phyloP scores from a whole-genome alignment of 1,140 invertebrate genomes.

The Tribolium castaneum region DNA sequence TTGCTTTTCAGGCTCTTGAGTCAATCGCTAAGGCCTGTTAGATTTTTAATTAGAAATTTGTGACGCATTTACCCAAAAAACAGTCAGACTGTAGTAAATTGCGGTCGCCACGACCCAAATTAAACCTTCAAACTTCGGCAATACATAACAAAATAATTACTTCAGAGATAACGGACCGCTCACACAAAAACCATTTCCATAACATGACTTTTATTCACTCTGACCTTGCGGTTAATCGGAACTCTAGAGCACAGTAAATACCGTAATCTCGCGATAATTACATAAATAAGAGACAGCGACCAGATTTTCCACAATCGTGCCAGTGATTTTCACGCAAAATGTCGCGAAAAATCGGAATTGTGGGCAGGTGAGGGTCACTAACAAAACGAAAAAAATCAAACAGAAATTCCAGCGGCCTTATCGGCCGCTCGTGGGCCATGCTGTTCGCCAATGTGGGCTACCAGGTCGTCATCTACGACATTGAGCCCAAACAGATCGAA shows the following conservation, averaged over 20 bases:
- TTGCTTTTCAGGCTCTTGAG: background rate
- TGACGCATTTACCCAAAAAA: too few species aligned
- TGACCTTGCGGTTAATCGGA: background rate
- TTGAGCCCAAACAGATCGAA: conserved; percentile 78
- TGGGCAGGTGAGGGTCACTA: conserved; percentile 48
- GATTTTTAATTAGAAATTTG: too few species aligned
- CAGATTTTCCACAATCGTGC: background rate
- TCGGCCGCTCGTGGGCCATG: conserved; percentile 96
- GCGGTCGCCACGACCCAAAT: background rate
- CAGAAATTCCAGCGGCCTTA: conserved; percentile 79
- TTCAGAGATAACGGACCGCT: background rate
- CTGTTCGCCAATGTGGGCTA: conserved; percentile 94
- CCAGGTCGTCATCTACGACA: conserved; percentile 86
- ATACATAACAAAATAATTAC: background rate
- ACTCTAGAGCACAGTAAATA: background rate
- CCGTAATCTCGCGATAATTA: background rate
- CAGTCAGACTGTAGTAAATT: background rate
- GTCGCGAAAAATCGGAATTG: conserved; percentile 53
- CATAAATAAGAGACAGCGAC: background rate
- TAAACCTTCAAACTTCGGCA: background rate
- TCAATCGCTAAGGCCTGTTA: too few species aligned
- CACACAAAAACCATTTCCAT: background rate
- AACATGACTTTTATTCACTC: background rate
- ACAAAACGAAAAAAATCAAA: background rate
- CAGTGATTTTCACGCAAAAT: background rate